phyloP scores from a whole-genome alignment of 2,797 vertebrate species.

The Melanotaenia nigrans region DNA sequence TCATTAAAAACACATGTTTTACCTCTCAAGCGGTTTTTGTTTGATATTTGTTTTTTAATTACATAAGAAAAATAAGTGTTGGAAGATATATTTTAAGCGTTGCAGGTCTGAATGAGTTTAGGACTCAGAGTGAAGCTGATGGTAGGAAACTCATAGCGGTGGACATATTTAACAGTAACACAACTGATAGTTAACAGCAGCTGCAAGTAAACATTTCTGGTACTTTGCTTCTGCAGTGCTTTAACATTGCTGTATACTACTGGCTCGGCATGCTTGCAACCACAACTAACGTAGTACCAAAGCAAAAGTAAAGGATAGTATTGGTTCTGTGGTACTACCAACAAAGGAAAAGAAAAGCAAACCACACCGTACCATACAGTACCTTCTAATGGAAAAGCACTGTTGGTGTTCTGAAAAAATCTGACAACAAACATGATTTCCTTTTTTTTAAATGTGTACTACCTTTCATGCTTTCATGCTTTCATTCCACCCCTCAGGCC shows the following conservation, averaged over 20 bases:
- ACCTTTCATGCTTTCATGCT: background rate
- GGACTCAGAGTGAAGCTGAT: background rate
- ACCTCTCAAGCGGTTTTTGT: no score
- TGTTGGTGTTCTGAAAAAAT: background rate
- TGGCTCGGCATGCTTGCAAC: no score
- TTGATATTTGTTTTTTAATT: background rate
- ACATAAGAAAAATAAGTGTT: background rate
- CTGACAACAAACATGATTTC: background rate
- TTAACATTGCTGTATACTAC: no score
- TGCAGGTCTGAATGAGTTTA: background rate
- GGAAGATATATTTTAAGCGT: background rate
- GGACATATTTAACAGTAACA: background rate
- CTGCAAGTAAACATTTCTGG: background rate
- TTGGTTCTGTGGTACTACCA: no score
- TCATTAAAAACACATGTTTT: no score
- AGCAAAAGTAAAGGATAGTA: no score
- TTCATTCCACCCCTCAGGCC: conserved; percentile 80
- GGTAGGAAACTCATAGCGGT: no score
- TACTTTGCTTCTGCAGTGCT: no score
- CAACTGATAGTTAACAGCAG: background rate
- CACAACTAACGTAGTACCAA: no score
- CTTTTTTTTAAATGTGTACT: background rate
- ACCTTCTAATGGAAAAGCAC: background rate
- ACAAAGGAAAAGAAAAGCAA: no score
- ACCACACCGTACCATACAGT: no score